These are phyloP conservation scores for Synanceia verrucosa DNA, from an alignment of 2,797 vertebrate genomes.

Conservation along the genomic window DNA sequence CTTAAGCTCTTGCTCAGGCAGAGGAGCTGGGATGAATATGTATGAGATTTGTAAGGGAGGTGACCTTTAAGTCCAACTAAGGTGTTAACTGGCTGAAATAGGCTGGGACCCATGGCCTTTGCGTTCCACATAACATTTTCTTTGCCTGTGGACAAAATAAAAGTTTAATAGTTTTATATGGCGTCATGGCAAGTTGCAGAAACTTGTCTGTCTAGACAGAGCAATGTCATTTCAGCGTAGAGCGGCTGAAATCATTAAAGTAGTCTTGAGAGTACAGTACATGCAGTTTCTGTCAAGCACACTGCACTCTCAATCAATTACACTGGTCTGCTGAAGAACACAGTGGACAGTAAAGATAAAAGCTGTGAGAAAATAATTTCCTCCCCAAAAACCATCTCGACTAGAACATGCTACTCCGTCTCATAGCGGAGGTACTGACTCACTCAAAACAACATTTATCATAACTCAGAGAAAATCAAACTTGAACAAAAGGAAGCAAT, in stretches of 20 bases:
- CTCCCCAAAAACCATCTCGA: constrained; percentile 21
- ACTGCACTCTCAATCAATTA: constrained; percentile 55
- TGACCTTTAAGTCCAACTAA: constrained; percentile 69
- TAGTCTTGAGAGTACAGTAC: constrained; percentile 1
- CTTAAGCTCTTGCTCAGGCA: constrained; percentile 51
- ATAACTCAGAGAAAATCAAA: constrained; percentile 43
- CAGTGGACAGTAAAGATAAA: constrained; percentile 33
- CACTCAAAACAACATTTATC: constrained; percentile 56
- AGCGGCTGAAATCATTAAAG: constrained; percentile 1
- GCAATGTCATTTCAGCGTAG: neutral
- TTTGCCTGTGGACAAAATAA: constrained; percentile 20
- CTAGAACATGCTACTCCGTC: constrained; percentile 28
- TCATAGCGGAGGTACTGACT: constrained; percentile 38
- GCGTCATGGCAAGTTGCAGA: neutral
- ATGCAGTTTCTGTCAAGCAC: constrained; percentile 14
- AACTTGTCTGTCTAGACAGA: constrained; percentile 11
- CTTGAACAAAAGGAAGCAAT: constrained; percentile 43
- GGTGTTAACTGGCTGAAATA: constrained; percentile 62
- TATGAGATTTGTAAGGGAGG: constrained; percentile 61
- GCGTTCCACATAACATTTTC: constrained; percentile 39
- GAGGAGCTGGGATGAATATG: constrained; percentile 59
- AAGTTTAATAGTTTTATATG: neutral
- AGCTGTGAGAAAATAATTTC: constrained; percentile 32
- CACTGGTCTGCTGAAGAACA: constrained; percentile 44
- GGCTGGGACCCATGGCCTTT: constrained; percentile 4